Conservation (phyloP, 2,113 vertebrate species). For the Apistogramma diplotaenia region DNA sequence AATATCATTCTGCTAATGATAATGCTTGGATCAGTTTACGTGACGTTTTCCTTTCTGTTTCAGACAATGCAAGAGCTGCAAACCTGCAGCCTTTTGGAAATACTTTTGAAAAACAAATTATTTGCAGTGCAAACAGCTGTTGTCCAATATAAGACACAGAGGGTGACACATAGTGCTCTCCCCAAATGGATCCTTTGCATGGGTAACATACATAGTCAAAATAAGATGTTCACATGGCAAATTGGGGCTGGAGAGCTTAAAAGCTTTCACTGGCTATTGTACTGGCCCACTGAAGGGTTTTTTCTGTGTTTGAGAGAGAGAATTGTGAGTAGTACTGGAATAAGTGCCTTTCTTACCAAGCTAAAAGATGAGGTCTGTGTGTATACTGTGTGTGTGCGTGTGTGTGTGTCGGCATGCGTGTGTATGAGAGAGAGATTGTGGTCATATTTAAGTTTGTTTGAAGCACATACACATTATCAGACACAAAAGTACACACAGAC, state of each 20-base stretch:
- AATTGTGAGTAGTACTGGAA: background rate
- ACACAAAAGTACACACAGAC: conserved; percentile 1
- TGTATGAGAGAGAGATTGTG: background rate
- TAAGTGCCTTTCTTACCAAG: background rate
- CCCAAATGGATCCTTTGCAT: background rate
- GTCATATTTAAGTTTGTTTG: background rate
- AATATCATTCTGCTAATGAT: background rate
- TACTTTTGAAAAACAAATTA: background rate
- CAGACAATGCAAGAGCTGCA: background rate
- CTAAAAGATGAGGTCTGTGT: background rate
- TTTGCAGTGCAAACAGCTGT: background rate
- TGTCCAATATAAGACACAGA: background rate
- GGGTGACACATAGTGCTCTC: background rate
- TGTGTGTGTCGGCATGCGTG: background rate
- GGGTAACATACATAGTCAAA: background rate
- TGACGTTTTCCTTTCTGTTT: background rate
- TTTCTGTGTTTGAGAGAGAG: conserved; percentile 6
- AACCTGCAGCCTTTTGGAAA: background rate
- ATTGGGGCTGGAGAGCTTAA: conserved; percentile 18
- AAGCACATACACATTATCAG: background rate
- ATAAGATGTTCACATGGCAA: background rate
- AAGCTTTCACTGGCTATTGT: conserved; percentile 21
- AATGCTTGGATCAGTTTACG: background rate
- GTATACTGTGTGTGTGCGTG: background rate
- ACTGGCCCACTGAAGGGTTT: conserved; percentile 23